Conservation (phyloP, 2,113 vertebrate species). For the Noturus placidus region DNA sequence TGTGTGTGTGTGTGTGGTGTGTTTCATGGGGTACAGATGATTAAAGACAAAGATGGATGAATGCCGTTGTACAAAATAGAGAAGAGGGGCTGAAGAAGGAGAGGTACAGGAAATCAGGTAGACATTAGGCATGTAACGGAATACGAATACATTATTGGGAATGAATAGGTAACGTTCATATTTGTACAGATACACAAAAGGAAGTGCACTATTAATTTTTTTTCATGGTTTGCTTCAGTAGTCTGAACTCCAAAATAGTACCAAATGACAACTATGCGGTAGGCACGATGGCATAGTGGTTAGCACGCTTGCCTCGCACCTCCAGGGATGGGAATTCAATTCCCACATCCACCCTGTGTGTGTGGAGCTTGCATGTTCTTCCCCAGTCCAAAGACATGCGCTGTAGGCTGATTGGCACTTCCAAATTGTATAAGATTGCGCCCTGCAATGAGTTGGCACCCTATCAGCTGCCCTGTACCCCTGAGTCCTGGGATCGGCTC, state of each 20-base stretch:
- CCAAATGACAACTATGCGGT: not conserved
- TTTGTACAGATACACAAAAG: not conserved
- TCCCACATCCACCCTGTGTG: too few species aligned
- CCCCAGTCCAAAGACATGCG: too few species aligned
- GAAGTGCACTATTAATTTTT: not conserved
- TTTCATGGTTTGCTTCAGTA: not conserved
- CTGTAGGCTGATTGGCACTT: too few species aligned
- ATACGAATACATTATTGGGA: not conserved
- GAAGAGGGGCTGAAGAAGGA: not conserved
- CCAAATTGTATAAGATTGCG: too few species aligned
- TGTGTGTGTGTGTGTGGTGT: conserved; percentile 6
- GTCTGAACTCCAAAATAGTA: not conserved
- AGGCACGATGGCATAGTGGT: too few species aligned
- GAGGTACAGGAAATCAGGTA: not conserved
- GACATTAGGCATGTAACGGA: not conserved
- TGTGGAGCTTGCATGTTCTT: too few species aligned
- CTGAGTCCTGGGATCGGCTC: too few species aligned
- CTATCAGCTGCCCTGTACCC: too few species aligned
- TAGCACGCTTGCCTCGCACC: too few species aligned
- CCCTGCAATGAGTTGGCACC: too few species aligned
- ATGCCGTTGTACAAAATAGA: not conserved
- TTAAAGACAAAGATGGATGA: not conserved
- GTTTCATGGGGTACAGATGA: not conserved
- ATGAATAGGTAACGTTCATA: not conserved
- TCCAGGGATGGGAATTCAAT: too few species aligned